Conservation (phyloP, 2,888 invertebrate genomes). For the Erebia epiphron region DNA sequence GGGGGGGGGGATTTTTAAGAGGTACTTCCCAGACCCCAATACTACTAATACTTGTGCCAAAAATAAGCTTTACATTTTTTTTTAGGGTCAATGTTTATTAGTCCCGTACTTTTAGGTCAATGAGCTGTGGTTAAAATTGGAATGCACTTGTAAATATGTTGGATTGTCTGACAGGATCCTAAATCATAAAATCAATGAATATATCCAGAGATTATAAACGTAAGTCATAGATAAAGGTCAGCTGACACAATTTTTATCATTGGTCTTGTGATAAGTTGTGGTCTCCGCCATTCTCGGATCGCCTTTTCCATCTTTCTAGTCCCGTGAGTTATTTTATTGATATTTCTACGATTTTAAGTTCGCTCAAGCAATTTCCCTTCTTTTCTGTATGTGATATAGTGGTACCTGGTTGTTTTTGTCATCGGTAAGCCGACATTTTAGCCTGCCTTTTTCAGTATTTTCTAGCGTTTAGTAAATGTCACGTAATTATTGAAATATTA, state of each 20-base stretch:
- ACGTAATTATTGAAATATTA: constrained; percentile 29
- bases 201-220: constrained; percentile 55
- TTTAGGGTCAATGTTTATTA: too few relatives aligned
- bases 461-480: constrained; percentile 33
- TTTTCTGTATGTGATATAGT: constrained; percentile 58
- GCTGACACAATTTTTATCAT: constrained; percentile 82
- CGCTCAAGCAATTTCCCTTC: constrained; percentile 44
- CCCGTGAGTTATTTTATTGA: constrained; percentile 68
- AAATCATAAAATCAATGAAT: constrained; percentile 57
- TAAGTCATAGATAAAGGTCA: constrained; percentile 74
- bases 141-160: too few relatives aligned
- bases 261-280: constrained; percentile 83
- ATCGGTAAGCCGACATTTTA: constrained; percentile 15
- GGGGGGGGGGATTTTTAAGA: too few relatives aligned
- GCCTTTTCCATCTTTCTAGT: constrained; percentile 78
- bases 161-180: background rate
- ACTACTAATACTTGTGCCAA: too few relatives aligned
- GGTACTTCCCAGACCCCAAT: too few relatives aligned
- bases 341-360: constrained; percentile 52
- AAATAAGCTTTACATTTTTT: too few relatives aligned
- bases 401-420: constrained; percentile 49
- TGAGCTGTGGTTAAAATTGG: too few relatives aligned
- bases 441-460: constrained; percentile 30
- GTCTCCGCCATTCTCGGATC: constrained; percentile 81
- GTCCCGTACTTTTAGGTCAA: too few relatives aligned